Evolutionary conservation across 2,113 vertebrate genomes (phyloP).

Genomic region (Pteruthius melanotis): DNA sequence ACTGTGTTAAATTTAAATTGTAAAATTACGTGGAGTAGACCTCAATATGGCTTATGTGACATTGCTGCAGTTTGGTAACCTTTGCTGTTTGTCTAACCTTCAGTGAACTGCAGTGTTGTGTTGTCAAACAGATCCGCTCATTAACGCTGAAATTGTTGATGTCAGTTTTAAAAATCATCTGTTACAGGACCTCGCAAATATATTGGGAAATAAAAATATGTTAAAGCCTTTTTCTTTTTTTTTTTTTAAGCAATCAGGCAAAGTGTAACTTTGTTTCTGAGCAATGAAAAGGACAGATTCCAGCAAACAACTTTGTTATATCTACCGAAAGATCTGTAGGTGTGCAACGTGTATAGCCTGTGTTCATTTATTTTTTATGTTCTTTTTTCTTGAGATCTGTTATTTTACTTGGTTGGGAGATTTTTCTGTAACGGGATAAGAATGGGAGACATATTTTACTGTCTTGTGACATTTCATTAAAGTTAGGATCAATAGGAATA

Average conservation of each 20-base stretch:
- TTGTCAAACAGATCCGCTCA: not conserved
- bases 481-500: conserved; percentile 11
- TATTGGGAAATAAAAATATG: not conserved
- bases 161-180: not conserved
- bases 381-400: not conserved
- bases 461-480: not conserved
- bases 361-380: not conserved
- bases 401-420: not conserved
- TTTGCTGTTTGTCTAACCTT: not conserved
- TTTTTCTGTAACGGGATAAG: not conserved
- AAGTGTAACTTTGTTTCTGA: not conserved
- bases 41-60: not conserved
- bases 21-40: not conserved
- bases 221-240: not conserved
- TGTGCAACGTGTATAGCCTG: not conserved
- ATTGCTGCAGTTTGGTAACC: not conserved
- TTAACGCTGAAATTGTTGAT: not conserved
- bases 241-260: not conserved
- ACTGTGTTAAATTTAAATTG: not conserved
- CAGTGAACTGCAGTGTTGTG: not conserved
- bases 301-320: not conserved
- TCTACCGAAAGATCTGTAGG: not conserved
- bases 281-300: not conserved
- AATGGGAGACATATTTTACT: not conserved
- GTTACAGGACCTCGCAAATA: not conserved